Evolutionary conservation across 2,888 invertebrate genomes (phyloP).

Genomic region (Cacoxenus indagator): DNA sequence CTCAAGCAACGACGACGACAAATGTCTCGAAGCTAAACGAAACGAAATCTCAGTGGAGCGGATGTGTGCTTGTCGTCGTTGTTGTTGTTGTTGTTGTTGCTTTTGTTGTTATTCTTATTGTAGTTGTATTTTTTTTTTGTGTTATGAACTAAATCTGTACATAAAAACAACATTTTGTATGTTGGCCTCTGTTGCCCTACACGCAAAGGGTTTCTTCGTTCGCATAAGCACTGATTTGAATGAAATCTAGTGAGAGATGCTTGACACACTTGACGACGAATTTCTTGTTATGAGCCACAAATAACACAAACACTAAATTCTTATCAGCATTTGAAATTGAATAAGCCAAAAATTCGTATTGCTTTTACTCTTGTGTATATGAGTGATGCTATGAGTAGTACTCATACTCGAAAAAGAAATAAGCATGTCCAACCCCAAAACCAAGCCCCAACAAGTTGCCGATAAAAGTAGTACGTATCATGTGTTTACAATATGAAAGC

Average conservation of each 20-base stretch:
- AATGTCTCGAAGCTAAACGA: constrained; percentile 23
- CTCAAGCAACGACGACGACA: constrained; percentile 20
- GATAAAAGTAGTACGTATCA: background rate
- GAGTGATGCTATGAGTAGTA: constrained; percentile 33
- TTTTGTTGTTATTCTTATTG: constrained; percentile 13
- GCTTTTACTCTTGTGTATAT: constrained; percentile 7
- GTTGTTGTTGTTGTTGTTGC: constrained; percentile 23
- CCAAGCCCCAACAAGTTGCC: background rate
- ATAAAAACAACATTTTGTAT: background rate
- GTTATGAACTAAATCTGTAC: constrained; percentile 10
- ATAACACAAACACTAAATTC: background rate
- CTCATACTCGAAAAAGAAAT: too few relatives aligned
- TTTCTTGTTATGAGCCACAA: background rate
- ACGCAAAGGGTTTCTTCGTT: constrained; percentile 2
- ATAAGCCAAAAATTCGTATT: constrained; percentile 7
- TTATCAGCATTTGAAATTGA: constrained; percentile 1
- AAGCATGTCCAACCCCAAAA: background rate
- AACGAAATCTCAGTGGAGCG: constrained; percentile 60
- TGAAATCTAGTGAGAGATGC: too few relatives aligned
- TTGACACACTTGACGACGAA: background rate
- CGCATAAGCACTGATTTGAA: too few relatives aligned
- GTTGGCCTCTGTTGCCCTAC: constrained; percentile 11
- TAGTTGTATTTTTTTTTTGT: constrained; percentile 7
- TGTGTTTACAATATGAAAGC: background rate
- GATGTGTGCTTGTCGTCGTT: constrained; percentile 44